Conservation (phyloP, 2,888 invertebrate genomes). For the Drosophila nigricruria region DNA sequence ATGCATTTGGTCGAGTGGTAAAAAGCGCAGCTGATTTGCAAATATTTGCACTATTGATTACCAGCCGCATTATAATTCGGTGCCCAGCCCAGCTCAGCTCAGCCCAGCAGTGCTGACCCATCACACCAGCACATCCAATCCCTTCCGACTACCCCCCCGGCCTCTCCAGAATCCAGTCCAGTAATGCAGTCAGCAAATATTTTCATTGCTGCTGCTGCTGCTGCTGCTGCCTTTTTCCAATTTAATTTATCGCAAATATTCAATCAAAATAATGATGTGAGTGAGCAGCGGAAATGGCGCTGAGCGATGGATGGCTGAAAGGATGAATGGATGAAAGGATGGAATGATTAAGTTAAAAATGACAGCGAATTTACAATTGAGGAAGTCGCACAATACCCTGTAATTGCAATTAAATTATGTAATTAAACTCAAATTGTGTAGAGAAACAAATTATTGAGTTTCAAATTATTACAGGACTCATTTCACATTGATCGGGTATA, state of each 20-base stretch:
- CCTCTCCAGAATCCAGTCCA: slow-evolving; percentile 2
- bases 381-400: slow-evolving; percentile 21
- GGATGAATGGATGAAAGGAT: slow-evolving; percentile 35
- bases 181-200: slow-evolving; percentile 59
- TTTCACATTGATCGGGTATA: neutral
- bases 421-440: neutral
- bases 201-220: slow-evolving; percentile 42
- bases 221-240: slow-evolving; percentile 62
- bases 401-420: slow-evolving; percentile 7
- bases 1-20: slow-evolving; percentile 44
- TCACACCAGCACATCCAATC: neutral
- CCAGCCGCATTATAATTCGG: slow-evolving; percentile 63
- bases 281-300: slow-evolving; percentile 54
- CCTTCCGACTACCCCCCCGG: neutral
- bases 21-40: slow-evolving; percentile 65
- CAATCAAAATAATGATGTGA: slow-evolving; percentile 78
- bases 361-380: slow-evolving; percentile 15
- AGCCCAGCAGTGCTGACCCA: neutral
- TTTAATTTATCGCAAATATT: slow-evolving; percentile 82
- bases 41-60: slow-evolving; percentile 79
- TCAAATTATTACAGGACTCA: neutral
- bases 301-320: slow-evolving; percentile 25
- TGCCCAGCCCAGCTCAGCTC: slow-evolving; percentile 5
- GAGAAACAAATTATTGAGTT: neutral
- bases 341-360: slow-evolving; percentile 22